phyloP scores from a whole-genome alignment of 2,113 vertebrate genomes.

The Hemichromis elongatus region DNA sequence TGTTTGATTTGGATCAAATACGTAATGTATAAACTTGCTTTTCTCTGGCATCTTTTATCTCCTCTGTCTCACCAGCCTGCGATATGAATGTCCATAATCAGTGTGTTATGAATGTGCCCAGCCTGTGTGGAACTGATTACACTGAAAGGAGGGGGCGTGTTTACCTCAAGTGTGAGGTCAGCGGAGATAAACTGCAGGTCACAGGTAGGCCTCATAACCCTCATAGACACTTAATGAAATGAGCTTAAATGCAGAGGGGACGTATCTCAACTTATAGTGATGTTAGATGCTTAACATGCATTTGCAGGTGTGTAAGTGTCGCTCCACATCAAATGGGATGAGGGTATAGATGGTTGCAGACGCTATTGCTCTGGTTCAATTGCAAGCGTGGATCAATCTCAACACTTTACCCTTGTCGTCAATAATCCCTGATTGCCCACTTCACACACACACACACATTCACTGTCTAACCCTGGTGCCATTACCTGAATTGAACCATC shows the following conservation, averaged over 20 bases:
- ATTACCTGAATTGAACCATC: background rate
- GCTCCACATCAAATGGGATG: background rate
- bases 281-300: background rate
- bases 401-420: background rate
- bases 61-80: slow-evolving; percentile 77
- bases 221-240: background rate
- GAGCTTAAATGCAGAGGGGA: background rate
- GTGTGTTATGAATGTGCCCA: slow-evolving; percentile 94
- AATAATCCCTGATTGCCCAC: background rate
- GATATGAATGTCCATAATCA: slow-evolving; percentile 97
- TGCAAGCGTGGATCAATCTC: background rate
- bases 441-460: background rate
- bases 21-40: background rate
- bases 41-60: background rate
- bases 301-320: background rate
- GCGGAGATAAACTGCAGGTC: slow-evolving; percentile 83
- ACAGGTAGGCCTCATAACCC: slow-evolving; percentile 74
- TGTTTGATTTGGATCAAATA: background rate
- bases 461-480: background rate
- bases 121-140: slow-evolving; percentile 92
- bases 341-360: background rate
- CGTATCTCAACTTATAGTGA: background rate
- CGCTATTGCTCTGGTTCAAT: background rate
- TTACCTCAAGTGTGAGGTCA: slow-evolving; percentile 88
- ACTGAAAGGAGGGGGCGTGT: slow-evolving; percentile 90